Percentiles rank a stretch among this genome's conserved stretches.
phyloP scores from a whole-genome alignment of 2,888 invertebrate species.

The Aphrophora alni region DNA sequence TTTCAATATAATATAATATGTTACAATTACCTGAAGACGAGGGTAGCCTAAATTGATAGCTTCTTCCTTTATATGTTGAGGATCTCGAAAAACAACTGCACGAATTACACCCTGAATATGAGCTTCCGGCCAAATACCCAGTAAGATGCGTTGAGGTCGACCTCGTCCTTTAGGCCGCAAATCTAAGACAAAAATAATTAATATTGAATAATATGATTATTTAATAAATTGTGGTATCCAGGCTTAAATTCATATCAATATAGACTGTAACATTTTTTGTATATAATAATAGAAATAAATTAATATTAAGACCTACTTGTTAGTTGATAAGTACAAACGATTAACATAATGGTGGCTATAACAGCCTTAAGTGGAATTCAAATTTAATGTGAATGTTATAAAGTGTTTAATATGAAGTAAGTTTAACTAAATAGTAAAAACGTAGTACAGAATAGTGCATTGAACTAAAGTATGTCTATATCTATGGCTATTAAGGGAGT shows the following conservation, averaged over 20 bases:
- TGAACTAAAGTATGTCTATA: too few relatives aligned
- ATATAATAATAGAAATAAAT: background rate
- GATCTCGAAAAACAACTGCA: slow-evolving; percentile 90
- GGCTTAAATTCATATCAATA: too few relatives aligned
- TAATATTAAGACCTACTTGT: too few relatives aligned
- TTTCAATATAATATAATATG: too few relatives aligned
- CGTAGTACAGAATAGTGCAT: too few relatives aligned
- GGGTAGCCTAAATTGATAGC: slow-evolving; percentile 65
- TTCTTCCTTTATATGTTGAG: slow-evolving; percentile 80
- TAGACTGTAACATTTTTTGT: background rate
- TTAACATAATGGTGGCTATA: too few relatives aligned
- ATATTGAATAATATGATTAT: background rate
- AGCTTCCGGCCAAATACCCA: slow-evolving; percentile 94
- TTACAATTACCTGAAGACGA: slow-evolving; percentile 63
- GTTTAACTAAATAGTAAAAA: too few relatives aligned
- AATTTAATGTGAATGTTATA: too few relatives aligned
- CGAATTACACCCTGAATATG: slow-evolving; percentile 92
- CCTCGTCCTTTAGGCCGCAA: slow-evolving; percentile 90
- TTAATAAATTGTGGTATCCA: background rate
- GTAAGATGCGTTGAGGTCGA: slow-evolving; percentile 85
- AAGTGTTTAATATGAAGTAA: too few relatives aligned
- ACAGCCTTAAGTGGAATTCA: too few relatives aligned
- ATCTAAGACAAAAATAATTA: slow-evolving; percentile 62
- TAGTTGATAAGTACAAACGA: too few relatives aligned
- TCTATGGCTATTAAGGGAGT: too few relatives aligned